Conservation (phyloP, 1,140 invertebrate genomes). For the Coptotermes formosanus region DNA sequence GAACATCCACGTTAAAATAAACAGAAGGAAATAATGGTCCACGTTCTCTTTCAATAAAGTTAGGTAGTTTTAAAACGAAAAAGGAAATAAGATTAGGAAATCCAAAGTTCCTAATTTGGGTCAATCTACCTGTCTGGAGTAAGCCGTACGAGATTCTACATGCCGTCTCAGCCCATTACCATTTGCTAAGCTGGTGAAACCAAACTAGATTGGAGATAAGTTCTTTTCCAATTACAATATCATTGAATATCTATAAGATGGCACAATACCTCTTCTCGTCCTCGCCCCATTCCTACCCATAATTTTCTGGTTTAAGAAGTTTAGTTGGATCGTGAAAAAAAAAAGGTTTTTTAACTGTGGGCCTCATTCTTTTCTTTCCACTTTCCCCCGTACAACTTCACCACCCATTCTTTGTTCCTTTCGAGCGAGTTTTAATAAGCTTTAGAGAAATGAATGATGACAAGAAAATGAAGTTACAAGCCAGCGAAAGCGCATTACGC, state of each 20-base stretch:
- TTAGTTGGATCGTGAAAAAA: slow-evolving; percentile 13
- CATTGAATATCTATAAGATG: background rate
- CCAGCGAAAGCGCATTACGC: background rate
- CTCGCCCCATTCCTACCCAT: background rate
- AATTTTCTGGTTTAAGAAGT: slow-evolving; percentile 19
- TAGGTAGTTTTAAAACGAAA: background rate
- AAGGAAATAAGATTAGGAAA: background rate
- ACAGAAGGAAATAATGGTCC: too few species aligned
- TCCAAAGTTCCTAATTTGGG: background rate
- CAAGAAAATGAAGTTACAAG: slow-evolving; percentile 12
- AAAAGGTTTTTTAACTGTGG: background rate
- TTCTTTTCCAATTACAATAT: slow-evolving; percentile 20
- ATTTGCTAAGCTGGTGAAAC: background rate
- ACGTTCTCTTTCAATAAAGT: background rate
- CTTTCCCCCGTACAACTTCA: background rate
- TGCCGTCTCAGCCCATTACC: background rate
- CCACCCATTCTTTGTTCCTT: background rate
- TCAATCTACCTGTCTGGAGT: background rate
- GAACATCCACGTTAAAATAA: too few species aligned
- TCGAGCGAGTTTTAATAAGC: slow-evolving; percentile 15
- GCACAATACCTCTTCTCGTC: background rate
- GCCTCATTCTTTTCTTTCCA: slow-evolving; percentile 15
- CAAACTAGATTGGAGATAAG: background rate
- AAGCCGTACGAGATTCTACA: background rate
- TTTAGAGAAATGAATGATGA: slow-evolving; percentile 17